phyloP scores from a whole-genome alignment of 1,140 invertebrate species.

The Meloidogyne exigua region DNA sequence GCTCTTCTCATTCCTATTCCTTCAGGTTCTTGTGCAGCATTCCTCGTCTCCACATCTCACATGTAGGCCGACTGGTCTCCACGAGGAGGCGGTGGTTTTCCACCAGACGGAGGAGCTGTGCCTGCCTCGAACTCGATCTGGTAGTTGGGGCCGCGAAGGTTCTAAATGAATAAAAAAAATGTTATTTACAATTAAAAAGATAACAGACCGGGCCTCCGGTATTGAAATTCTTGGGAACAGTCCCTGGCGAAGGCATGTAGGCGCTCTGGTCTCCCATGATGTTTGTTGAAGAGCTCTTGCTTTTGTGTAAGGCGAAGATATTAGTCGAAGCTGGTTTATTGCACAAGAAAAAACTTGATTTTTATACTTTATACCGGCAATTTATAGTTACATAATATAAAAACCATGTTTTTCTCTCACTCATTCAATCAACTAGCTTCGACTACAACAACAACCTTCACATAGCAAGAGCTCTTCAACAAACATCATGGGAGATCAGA shows the following conservation, averaged over 20 bases:
- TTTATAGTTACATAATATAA: background rate
- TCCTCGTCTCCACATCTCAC: background rate
- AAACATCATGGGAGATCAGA: background rate
- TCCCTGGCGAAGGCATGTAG: background rate
- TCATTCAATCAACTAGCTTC: background rate
- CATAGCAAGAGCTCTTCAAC: background rate
- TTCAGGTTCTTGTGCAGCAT: background rate
- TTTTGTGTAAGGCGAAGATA: background rate
- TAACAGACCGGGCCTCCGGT: background rate
- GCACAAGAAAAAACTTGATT: background rate
- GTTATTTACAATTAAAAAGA: background rate
- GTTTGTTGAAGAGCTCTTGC: background rate
- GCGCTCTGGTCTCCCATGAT: conserved; percentile 1
- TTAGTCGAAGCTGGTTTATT: background rate
- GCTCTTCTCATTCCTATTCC: background rate
- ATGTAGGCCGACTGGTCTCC: conserved; percentile 1
- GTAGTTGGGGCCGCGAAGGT: background rate
- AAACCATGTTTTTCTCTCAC: too few relatives aligned
- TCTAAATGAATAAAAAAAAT: background rate
- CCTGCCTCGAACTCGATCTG: background rate
- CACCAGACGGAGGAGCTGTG: background rate
- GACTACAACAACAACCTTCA: background rate
- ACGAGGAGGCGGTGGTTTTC: background rate
- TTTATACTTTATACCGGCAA: background rate
- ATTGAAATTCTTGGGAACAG: background rate